Conservation (phyloP, 2,113 vertebrate species). For the Paraplagusia blochii region DNA sequence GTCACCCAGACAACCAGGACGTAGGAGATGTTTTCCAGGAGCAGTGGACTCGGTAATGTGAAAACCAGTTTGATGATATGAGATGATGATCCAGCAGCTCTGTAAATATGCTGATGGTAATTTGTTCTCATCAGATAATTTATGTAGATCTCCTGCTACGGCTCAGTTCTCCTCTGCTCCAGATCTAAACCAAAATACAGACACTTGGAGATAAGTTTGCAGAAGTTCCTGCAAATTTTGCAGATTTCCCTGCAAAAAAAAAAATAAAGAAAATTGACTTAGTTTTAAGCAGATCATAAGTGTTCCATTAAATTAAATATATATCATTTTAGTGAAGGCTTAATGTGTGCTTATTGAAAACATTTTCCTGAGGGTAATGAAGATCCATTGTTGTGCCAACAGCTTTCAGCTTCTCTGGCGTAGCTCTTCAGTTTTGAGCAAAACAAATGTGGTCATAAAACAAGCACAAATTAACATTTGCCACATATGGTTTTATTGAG, state of each 20-base stretch:
- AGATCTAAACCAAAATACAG: constrained; percentile 1
- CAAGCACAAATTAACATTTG: constrained; percentile 1
- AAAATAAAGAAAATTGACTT: not conserved
- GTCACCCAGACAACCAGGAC: not conserved
- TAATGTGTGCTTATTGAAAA: constrained; percentile 7
- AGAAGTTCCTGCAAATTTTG: no score
- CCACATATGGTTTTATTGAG: not conserved
- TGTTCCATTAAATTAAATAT: not conserved
- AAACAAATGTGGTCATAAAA: not conserved
- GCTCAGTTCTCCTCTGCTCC: not conserved
- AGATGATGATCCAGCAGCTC: not conserved
- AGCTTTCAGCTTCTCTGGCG: not conserved
- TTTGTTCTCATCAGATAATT: constrained; percentile 4
- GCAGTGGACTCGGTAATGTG: not conserved
- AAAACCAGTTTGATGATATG: constrained; percentile 13
- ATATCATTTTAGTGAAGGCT: not conserved
- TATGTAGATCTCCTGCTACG: not conserved
- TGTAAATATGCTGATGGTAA: constrained; percentile 6
- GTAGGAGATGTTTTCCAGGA: not conserved
- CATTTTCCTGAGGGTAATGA: not conserved
- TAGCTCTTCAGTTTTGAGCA: not conserved
- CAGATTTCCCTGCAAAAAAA: not conserved
- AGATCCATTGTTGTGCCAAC: not conserved
- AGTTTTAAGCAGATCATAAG: not conserved
- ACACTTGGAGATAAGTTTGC: not conserved